Conservation (phyloP, 2,797 vertebrate genomes). For the Pseudochirops cupreus region DNA sequence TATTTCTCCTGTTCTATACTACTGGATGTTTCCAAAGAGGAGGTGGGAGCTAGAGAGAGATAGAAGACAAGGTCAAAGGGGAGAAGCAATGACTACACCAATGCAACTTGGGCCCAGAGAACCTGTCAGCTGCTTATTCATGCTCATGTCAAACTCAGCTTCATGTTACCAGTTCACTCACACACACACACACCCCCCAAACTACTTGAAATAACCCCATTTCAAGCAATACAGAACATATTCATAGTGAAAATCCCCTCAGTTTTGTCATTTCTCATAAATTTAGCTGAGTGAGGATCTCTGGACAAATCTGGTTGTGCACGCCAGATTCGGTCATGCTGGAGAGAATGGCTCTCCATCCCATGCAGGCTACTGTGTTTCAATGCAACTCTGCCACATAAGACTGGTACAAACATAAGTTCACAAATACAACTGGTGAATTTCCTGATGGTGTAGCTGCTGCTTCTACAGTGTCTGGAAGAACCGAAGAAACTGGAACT, state of each 20-base stretch:
- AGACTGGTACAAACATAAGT: background rate
- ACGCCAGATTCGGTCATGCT: slow-evolving; percentile 29
- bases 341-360: background rate
- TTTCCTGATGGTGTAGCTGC: background rate
- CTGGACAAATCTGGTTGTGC: background rate
- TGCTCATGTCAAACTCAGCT: background rate
- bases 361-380: slow-evolving; percentile 16
- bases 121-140: background rate
- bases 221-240: background rate
- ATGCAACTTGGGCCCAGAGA: background rate
- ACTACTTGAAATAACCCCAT: background rate
- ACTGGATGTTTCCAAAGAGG: slow-evolving; percentile 95
- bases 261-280: background rate
- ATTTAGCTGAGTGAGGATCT: background rate
- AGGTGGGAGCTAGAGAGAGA: slow-evolving; percentile 88
- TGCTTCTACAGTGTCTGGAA: slow-evolving; percentile 11
- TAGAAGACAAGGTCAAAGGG: slow-evolving; percentile 7
- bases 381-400: background rate
- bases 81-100: background rate
- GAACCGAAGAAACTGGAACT: background rate
- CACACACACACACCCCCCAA: background rate
- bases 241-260: background rate
- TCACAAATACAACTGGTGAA: background rate
- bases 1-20: slow-evolving; percentile 99
- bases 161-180: background rate